Conservation (phyloP, 2,888 invertebrate genomes). For the Epinotia ramella region DNA sequence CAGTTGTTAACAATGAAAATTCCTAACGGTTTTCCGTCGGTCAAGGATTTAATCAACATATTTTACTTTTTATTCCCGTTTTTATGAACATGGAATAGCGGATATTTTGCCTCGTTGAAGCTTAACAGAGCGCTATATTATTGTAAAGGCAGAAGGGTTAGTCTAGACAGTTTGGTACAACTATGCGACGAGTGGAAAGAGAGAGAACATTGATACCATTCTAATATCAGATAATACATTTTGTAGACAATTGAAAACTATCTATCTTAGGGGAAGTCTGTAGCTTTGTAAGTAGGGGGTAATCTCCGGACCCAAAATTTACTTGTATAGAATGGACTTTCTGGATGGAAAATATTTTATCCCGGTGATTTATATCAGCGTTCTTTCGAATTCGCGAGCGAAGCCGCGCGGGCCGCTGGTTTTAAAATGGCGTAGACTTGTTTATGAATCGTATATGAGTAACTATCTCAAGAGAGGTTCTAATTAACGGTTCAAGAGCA, state of each 20-base stretch:
- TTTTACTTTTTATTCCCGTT: slow-evolving; percentile 7
- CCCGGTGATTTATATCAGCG: too few species aligned
- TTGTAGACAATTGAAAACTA: slow-evolving; percentile 7
- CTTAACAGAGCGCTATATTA: neutral
- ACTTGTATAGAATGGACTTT: too few species aligned
- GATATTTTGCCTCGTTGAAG: slow-evolving; percentile 1
- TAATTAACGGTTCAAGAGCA: slow-evolving; percentile 13
- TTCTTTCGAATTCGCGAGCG: too few species aligned
- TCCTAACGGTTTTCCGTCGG: slow-evolving; percentile 18
- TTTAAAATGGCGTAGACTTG: neutral
- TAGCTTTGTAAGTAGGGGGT: too few species aligned
- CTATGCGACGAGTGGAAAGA: neutral
- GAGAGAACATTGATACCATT: neutral
- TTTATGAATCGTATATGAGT: too few species aligned
- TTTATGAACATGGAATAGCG: neutral
- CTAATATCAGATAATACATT: neutral
- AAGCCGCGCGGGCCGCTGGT: too few species aligned
- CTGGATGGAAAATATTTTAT: too few species aligned
- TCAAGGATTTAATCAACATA: slow-evolving; percentile 27
- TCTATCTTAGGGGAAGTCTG: too few species aligned
- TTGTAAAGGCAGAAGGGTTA: slow-evolving; percentile 20
- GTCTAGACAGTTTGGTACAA: slow-evolving; percentile 29
- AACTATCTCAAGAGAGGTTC: neutral
- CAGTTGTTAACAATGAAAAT: slow-evolving; percentile 29
- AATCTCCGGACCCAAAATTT: too few species aligned